Percentiles rank a stretch among this genome's conserved stretches.
Conservation (phyloP, 2,888 invertebrate species). For the Phaedon cochleariae region DNA sequence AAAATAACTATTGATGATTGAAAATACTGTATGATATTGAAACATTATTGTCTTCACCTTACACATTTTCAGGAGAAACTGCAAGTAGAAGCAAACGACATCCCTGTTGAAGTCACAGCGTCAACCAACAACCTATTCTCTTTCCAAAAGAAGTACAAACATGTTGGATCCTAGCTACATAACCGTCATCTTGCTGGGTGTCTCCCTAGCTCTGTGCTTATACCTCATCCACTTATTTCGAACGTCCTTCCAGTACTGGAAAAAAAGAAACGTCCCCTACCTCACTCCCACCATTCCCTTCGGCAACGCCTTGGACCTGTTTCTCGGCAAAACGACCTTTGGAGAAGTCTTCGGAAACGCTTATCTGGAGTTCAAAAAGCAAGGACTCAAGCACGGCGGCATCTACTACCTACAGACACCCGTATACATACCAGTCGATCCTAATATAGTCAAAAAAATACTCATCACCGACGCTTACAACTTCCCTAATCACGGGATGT, state of each 20-base stretch:
- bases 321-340: constrained; percentile 34
- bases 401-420: constrained; percentile 59
- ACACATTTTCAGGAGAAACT: too few relatives aligned
- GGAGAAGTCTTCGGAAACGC: constrained; percentile 39
- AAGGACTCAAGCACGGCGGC: constrained; percentile 48
- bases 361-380: constrained; percentile 41
- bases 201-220: background rate
- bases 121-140: background rate
- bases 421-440: constrained; percentile 49
- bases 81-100: too few relatives aligned
- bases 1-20: too few relatives aligned
- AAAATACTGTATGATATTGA: too few relatives aligned
- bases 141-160: too few relatives aligned
- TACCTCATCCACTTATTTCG: constrained; percentile 62
- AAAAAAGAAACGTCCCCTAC: constrained; percentile 38
- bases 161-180: background rate
- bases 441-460: constrained; percentile 58
- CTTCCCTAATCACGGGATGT: constrained; percentile 48
- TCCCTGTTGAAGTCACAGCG: too few relatives aligned
- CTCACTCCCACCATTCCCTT: constrained; percentile 44
- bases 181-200: constrained; percentile 3
- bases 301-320: constrained; percentile 41
- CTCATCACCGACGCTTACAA: constrained; percentile 66
- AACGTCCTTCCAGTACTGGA: constrained; percentile 64
- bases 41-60: too few relatives aligned